Percentiles rank a stretch among this genome's conserved stretches.
These are phyloP conservation scores for Doryteuthis pealeii DNA, from an alignment of 1,140 invertebrate genomes.

Conservation along the genomic window DNA sequence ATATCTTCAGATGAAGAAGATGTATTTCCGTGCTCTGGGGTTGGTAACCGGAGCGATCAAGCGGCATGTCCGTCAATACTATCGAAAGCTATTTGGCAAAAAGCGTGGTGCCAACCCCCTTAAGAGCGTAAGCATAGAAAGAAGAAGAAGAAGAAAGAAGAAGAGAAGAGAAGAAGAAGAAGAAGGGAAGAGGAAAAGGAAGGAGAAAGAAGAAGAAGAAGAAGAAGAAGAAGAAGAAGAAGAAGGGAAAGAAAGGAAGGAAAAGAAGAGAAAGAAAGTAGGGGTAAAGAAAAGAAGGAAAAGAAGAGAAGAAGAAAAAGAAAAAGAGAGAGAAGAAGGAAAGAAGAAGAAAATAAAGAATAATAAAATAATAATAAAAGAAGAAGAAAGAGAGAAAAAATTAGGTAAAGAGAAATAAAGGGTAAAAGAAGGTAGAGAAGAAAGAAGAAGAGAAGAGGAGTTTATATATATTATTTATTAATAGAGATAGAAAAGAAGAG, in stretches of 20 bases:
- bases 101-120: too few relatives aligned
- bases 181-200: too few relatives aligned
- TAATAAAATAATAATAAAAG: not conserved
- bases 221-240: not conserved
- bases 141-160: too few relatives aligned
- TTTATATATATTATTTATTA: constrained; percentile 21
- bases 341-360: not conserved
- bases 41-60: too few relatives aligned
- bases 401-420: not conserved
- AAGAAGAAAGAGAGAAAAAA: not conserved
- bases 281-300: not conserved
- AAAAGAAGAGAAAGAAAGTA: not conserved
- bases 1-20: too few relatives aligned
- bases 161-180: too few relatives aligned
- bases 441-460: constrained; percentile 9
- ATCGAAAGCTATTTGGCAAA: too few relatives aligned
- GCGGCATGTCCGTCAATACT: too few relatives aligned
- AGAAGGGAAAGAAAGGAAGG: not conserved
- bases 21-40: too few relatives aligned
- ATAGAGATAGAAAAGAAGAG: too few relatives aligned
- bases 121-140: too few relatives aligned
- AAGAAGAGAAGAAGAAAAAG: not conserved
- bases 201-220: not conserved
- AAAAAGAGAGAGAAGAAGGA: not conserved
- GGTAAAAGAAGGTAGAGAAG: not conserved